Percentiles rank a stretch among this genome's conserved stretches.
phyloP scores from a whole-genome alignment of 1,140 invertebrate genomes.

The Drosophila orosa region DNA sequence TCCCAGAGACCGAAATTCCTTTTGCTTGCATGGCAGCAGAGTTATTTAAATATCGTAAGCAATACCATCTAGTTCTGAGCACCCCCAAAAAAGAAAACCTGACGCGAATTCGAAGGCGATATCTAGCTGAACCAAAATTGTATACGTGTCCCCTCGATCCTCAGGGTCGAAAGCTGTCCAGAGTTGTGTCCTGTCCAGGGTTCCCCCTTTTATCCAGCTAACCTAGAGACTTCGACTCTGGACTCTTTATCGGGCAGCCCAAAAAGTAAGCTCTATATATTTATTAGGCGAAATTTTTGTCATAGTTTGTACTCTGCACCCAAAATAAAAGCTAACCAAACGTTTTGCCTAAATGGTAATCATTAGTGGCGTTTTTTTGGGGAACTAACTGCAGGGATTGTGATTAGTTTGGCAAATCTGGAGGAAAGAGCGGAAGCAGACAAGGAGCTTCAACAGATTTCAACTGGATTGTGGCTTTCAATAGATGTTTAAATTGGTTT shows the following conservation, averaged over 20 bases:
- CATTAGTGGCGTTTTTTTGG: background rate
- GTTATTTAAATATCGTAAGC: slow-evolving; percentile 35
- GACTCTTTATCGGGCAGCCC: slow-evolving; percentile 12
- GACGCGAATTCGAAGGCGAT: slow-evolving; percentile 5
- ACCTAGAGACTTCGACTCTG: slow-evolving; percentile 4
- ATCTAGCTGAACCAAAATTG: slow-evolving; percentile 45
- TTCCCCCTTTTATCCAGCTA: slow-evolving; percentile 4
- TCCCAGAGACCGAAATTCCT: slow-evolving; percentile 27
- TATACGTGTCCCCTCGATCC: slow-evolving; percentile 28
- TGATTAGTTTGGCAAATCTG: background rate
- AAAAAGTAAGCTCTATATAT: slow-evolving; percentile 24
- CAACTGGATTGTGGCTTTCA: too few species aligned
- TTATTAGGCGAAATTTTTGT: slow-evolving; percentile 44
- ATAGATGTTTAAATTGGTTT: too few species aligned
- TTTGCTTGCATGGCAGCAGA: slow-evolving; percentile 52
- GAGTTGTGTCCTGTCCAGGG: slow-evolving; percentile 9
- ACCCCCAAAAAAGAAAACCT: too few species aligned
- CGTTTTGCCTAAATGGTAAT: slow-evolving; percentile 18
- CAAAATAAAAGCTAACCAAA: slow-evolving; percentile 48
- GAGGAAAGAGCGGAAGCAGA: background rate
- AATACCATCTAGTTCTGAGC: slow-evolving; percentile 26
- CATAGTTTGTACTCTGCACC: slow-evolving; percentile 47
- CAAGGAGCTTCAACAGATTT: too few species aligned
- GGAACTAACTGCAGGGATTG: background rate
- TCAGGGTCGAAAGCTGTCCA: slow-evolving; percentile 11